A percentile compares a stretch with the other conserved stretches of the same genome.
Conservation (phyloP, 2,113 vertebrate species). For the Oncorhynchus tshawytscha region DNA sequence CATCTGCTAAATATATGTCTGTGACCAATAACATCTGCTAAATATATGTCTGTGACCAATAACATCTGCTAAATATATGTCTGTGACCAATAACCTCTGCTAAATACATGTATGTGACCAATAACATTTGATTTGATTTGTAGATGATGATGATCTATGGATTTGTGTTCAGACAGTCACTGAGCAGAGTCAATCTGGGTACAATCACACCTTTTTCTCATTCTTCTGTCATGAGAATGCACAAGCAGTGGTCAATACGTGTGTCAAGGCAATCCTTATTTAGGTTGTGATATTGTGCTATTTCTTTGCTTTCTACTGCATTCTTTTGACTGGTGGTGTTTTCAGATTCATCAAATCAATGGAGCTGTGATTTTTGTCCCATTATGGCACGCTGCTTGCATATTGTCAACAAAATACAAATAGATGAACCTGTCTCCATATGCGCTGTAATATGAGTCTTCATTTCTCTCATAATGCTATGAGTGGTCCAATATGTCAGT, state of each 20-base stretch:
- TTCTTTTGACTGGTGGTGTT: not conserved
- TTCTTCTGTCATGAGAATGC: not conserved
- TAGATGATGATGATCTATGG: no score
- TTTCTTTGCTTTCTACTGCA: not conserved
- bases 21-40: no score
- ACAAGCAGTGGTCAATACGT: not conserved
- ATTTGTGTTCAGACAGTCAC: not conserved
- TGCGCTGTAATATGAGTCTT: slow-evolving; percentile 23
- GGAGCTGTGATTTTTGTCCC: not conserved
- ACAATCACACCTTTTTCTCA: not conserved
- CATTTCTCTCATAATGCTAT: slow-evolving; percentile 36
- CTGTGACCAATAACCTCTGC: no score
- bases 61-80: no score
- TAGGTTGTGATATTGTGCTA: not conserved
- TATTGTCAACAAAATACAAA: slow-evolving; percentile 19
- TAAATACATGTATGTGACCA: no score
- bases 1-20: no score
- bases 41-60: no score
- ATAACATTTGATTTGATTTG: no score
- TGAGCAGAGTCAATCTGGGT: not conserved
- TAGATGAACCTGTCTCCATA: slow-evolving; percentile 19
- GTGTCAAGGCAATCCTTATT: not conserved
- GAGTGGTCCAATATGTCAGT: slow-evolving; percentile 24
- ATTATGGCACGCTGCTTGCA: slow-evolving; percentile 9
- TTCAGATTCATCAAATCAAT: not conserved